Base-by-base conservation (phyloP, 2,797 vertebrate genomes). In the Sebastes oblongus region DNA sequence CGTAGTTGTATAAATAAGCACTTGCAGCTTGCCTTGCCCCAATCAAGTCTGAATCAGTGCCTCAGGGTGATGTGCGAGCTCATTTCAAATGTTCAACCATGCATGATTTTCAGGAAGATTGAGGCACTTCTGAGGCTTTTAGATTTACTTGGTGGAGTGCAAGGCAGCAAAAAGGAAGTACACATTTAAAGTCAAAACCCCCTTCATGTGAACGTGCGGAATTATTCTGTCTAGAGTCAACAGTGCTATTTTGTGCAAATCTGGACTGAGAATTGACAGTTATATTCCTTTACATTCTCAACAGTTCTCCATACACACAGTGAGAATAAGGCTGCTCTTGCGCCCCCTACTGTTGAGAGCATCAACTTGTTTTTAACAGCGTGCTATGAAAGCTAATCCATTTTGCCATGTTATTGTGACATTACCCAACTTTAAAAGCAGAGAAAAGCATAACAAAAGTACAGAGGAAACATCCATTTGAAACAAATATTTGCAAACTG, bases 61-160 rank as follows among this genome's bases (percentile, higher is more conserved):
- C 98, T 89, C 89, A 71, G 97, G 97, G 95, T 95, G 93, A 96
- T 96, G 95, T 94, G 96, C 95, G 96, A 97, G 92, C 97, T 97
- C 97, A 97, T 98, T 98, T 98, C 96, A 96, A 96, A 97, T 97
- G 97, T 96, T 97, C 97, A 98, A 92, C 97, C 94, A 95, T 95
- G 94, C 95, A 93, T 94, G 93, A 91, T 93, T 92, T 92, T 93
- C 89, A 91, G 91, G 84, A 91, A 95, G 92, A 95, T 93, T 94
- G 94, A 95, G 92, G 92, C 93, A 94, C 93, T 95, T 95, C 89
- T 91, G 86, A 92, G 88, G 93, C 85, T 91, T 92, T 91, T 82
- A 84, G 78, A 92, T 89, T 89, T 86, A 92, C 91, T 92, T 78
- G 75, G 42, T 46, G 69, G 80, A 83, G 77, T 78, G 77, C 83